Evolutionary conservation across 2,888 invertebrate species (phyloP), one percentile per base, ranked within the genome.

Genomic region (Macrophya alboannulata): DNA sequence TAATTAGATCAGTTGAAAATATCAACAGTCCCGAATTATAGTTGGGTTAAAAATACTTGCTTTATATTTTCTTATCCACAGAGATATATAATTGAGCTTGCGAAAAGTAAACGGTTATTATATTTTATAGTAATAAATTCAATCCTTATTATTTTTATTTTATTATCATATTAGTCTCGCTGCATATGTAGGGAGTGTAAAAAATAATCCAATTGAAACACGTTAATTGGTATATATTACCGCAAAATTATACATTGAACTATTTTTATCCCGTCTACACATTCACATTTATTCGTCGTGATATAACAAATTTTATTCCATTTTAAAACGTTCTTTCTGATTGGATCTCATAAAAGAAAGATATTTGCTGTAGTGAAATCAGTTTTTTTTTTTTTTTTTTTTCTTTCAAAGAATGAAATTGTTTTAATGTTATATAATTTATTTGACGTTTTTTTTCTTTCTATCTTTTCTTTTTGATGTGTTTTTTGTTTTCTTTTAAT

Each of bases 1-100:
- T 81, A 81, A 81, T 81, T 43, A 62, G 81, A 62, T 43, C 62
- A 43, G 62, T 81, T 81, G 62, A 25, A 81, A 59, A 62, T 62
- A 40, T 81, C 81, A 81, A 81, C 43, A 62, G 15, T n/a, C n/a
- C 17, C 17, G 12, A n/a, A 62, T n/a, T 43, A 81, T n/a, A 21
- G 15, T 59, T 59, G 43, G 15, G 68, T 25, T 51, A 51, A 55
- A 77, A 77, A 55, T 77, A 55, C 31, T 9, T 15, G 17, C 4
- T 25, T 1, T 55, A n/a, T 55, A 4, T 40, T 40, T 72, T 72
- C 15, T 68, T 25, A 68, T 10, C 17, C 37, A 31, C 31, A 31
- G 31, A 31, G n/a, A n/a, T n/a, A n/a, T 31, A 31, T 31, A 68
- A 8, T 45, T 12, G 21, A 3, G 0, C 25, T 21, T 45, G 45